Evolutionary conservation across 2,888 invertebrate genomes (phyloP).

Genomic region (Acleris emargana): DNA sequence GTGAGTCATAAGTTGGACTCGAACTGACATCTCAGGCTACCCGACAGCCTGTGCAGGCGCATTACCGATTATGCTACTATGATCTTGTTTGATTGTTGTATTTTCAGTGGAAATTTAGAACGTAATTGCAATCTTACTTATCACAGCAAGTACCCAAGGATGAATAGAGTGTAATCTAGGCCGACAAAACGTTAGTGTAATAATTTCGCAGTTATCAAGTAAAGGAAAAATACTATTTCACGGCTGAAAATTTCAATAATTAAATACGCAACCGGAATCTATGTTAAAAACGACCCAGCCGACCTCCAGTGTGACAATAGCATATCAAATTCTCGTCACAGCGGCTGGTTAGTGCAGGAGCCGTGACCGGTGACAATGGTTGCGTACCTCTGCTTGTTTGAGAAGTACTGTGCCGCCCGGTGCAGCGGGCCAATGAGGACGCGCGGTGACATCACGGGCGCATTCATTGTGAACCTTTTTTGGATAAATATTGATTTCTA

Average conservation of each 20-base stretch:
- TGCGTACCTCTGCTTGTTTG: conserved; percentile 34
- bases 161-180: no score
- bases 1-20: no score
- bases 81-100: no score
- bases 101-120: no score
- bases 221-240: conserved; percentile 27
- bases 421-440: conserved; percentile 35
- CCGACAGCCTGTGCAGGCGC: no score
- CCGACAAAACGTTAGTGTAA: no score
- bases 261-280: conserved; percentile 31
- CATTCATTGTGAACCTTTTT: conserved; percentile 39
- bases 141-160: no score
- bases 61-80: no score
- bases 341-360: conserved; percentile 29
- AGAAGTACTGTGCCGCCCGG: conserved; percentile 19
- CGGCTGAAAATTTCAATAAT: conserved; percentile 26
- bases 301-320: conserved; percentile 38
- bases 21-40: no score
- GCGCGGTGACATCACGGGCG: conserved; percentile 22
- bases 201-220: conserved; percentile 14
- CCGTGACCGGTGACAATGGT: conserved; percentile 41
- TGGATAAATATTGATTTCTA: no score
- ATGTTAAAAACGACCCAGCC: conserved; percentile 28
- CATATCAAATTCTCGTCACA: conserved; percentile 43
- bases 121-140: no score